A percentile compares a stretch with the other conserved stretches of the same genome.
Evolutionary conservation across 2,888 invertebrate genomes (phyloP).

Genomic region (Eurytoma adleriae): DNA sequence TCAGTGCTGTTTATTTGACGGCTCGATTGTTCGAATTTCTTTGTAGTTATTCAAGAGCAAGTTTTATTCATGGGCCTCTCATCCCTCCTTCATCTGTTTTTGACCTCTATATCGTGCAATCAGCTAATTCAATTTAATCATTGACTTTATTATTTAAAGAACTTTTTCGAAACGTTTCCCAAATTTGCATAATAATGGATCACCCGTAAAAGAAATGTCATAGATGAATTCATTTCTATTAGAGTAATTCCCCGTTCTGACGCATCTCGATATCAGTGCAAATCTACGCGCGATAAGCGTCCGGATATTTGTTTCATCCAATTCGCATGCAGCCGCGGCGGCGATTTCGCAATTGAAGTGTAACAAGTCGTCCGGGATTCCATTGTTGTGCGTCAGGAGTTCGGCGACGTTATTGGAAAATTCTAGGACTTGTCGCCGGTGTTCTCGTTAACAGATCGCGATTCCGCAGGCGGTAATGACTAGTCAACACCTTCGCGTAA

Average conservation of each 20-base stretch:
- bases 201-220: too few relatives aligned
- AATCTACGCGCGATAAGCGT: slow-evolving; percentile 11
- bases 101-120: too few relatives aligned
- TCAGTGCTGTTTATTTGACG: slow-evolving; percentile 29
- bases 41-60: slow-evolving; percentile 7
- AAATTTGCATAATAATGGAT: too few relatives aligned
- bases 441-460: background rate
- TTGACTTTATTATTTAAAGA: too few relatives aligned
- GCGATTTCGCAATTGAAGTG: slow-evolving; percentile 10
- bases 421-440: background rate
- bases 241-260: slow-evolving; percentile 30
- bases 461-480: background rate
- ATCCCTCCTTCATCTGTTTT: too few relatives aligned
- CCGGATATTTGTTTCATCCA: slow-evolving; percentile 4
- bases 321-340: slow-evolving; percentile 13
- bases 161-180: too few relatives aligned
- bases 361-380: background rate
- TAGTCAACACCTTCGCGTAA: background rate
- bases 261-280: slow-evolving; percentile 24
- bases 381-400: background rate
- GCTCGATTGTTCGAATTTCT: slow-evolving; percentile 13
- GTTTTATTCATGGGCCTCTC: background rate
- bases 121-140: too few relatives aligned
- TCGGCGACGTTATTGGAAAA: slow-evolving; percentile 16
- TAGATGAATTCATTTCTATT: background rate